These are phyloP conservation scores for Augochlora pura DNA, from an alignment of 1,140 invertebrate species.

Conservation along the genomic window DNA sequence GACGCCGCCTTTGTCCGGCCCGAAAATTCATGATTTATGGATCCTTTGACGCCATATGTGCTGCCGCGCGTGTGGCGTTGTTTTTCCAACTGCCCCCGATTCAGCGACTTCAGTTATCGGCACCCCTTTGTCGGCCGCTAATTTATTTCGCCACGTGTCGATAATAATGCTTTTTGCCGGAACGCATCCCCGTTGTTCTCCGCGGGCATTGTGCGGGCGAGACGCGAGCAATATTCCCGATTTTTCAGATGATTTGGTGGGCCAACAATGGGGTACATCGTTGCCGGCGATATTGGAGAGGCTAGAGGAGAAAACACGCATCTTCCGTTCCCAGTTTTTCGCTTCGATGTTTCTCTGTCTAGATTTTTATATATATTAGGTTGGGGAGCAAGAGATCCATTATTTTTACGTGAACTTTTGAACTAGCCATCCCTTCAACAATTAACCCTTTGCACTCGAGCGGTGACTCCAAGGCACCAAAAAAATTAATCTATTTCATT, in stretches of 20 bases:
- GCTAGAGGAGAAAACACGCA: no score
- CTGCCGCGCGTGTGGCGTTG: background rate
- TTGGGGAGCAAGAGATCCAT: no score
- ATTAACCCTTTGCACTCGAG: no score
- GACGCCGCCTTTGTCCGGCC: no score
- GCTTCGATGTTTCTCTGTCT: no score
- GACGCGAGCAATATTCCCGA: conserved; percentile 29
- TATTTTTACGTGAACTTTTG: no score
- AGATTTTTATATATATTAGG: no score
- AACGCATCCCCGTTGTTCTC: background rate
- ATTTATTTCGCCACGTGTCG: conserved; percentile 44
- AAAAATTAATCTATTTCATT: no score
- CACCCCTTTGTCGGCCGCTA: conserved; percentile 33
- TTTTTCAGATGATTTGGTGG: conserved; percentile 22
- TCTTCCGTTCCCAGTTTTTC: no score
- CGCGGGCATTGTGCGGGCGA: conserved; percentile 7
- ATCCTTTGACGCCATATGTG: conserved; percentile 9
- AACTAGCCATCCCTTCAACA: no score
- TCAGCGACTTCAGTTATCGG: conserved; percentile 31
- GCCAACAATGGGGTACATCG: background rate
- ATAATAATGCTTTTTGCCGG: conserved; percentile 34
- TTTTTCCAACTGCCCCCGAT: conserved; percentile 12
- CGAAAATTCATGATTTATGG: conserved; percentile 43
- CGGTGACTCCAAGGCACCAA: no score
- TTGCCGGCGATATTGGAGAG: background rate